Base-by-base conservation (phyloP, 2,888 invertebrate genomes). In the Nowickia ferox region DNA sequence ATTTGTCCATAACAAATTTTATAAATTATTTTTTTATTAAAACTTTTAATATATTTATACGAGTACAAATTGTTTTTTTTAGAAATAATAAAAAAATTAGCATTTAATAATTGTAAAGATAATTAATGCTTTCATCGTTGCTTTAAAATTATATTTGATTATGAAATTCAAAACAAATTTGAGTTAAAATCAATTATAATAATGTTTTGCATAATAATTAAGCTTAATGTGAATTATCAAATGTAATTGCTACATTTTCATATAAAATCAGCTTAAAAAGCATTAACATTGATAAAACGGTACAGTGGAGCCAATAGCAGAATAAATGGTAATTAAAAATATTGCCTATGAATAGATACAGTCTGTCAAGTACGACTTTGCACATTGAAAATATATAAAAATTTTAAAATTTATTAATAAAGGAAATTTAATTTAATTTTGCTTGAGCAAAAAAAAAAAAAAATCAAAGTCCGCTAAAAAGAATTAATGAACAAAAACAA, bases 151-250 rank as follows among this genome's bases (percentile, higher is more conserved):
- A 48, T 53, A 46, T 9, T 8, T 1, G 11, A 63, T 46, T 40
- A 46, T 80, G 2, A 4, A 61, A 78, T 78, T 72, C 13, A n/a
- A 48, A 65, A 80, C 48, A 65, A 77, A 66, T 69, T 83, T 38
- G 11, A 75, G 17, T 19, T 71, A 80, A 79, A 76, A 76, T 75
- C 80, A 84, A 72, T 81, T 84, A 84, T 40, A 76, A 84, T 40
- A 76, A 40, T 66, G n/a, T 77, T 84, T 81, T 80, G 76, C 76
- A 84, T 81, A 80, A 71, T 80, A 84, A 84, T 84, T 72, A 81
- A 65, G 76, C 72, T 76, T 63, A 71, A 71, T 71, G 51, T 48
- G n/a, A 48, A 80, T 76, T 84, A 76, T 72, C 57, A n/a, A 69
- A 77, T 63, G 38, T 79, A 72, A 22, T 63, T 42, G 9, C 57